Base-by-base conservation (phyloP, 2,113 vertebrate species). In the Reinhardtius hippoglossoides region DNA sequence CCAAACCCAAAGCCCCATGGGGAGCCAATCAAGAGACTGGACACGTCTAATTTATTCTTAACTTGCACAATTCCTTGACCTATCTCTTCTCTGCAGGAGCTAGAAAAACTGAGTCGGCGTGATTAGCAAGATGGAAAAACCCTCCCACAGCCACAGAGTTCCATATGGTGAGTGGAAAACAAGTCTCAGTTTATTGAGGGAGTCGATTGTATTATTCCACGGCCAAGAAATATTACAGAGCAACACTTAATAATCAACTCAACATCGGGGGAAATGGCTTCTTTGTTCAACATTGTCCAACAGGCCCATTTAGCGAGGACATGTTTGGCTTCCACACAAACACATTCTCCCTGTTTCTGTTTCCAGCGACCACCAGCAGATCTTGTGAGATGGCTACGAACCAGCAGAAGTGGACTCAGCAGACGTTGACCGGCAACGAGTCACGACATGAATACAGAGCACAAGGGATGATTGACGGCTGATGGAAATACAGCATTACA, bases 171-270 rank as follows among this genome's bases (percentile, higher is more conserved):
- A 63, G 61, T 23, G 61, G 35, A 74, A 50, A 60, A 46, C 20
- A 55, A 31, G 42, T 67, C 67, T 67, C 67, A 57, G 35, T 68
- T 67, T 67, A 62, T 55, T 71, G 42, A 57, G 72, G 72, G 8
- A 8, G 20, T 8, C 70, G 57, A 66, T 35, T 48, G 27, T 52
- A 26, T 50, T 35, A 66, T 62, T 35, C 13, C 37, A 61, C 3
- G 0, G 23, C 44, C 42, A 14, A 73, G 31, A 60, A 14, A 31
- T 37, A 56, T 68, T 16, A 40, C 9, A 64, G 16, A 18, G 64
- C 20, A 71, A 16, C 60, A 66, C 8, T 40, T 37, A 1, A 46
- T 61, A 60, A 61, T 76, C 37, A 76, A n/a, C 4, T 14, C 24
- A 24, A 20, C 40, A 42, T 67, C 58, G 37, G 12, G 31, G 16